Base-by-base conservation (phyloP, 2,888 invertebrate genomes). In the Zelleria hepariella region DNA sequence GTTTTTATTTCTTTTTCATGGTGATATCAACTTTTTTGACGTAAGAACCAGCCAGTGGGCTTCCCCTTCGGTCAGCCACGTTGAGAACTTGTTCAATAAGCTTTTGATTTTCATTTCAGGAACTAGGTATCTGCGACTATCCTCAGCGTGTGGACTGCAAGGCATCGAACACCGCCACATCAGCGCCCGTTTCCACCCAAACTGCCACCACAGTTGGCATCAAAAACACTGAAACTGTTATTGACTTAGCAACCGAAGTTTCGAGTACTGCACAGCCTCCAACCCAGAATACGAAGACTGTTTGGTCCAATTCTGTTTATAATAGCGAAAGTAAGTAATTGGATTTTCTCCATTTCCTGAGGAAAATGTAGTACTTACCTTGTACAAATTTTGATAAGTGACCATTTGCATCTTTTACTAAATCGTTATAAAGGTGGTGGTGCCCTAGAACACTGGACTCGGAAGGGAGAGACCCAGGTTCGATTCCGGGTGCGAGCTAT, bases 71-170 rank as follows among this genome's bases (percentile, higher is more conserved):
- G n/a, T n/a, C n/a, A n/a, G n/a, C n/a, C n/a, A n/a, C n/a, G n/a
- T n/a, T n/a, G n/a, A n/a, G n/a, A n/a, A n/a, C n/a, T n/a, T 15
- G 15, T 42, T 42, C 10, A 15, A 15, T 42, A 42, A 42, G 15
- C 32, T 15, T 3, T 15, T 10, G 10, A 5, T 10, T 42, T 23
- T 51, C 51, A 61, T 58, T 56, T 61, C 77, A 93, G 93, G 78
- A 82, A 57, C 75, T 91, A 4, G 92, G 92, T 27, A 89, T 93
- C 20, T 93, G 93, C 65, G 93, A 93, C 71, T 93, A 92, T 66
- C 83, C 88, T 0, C 77, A 89, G 54, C 85, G 89, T 59, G 93
- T 93, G 0, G 89, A 92, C 68, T 93, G 93, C 66, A 68, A 72
- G 27, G 20, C 32, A 20, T 20, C 18, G 26, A 25, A 2, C 54